A percentile compares a stretch with the other conserved stretches of the same genome.
These are phyloP conservation scores for Anguilla marmorata DNA, from an alignment of 2,797 vertebrate species.

Conservation along the genomic window DNA sequence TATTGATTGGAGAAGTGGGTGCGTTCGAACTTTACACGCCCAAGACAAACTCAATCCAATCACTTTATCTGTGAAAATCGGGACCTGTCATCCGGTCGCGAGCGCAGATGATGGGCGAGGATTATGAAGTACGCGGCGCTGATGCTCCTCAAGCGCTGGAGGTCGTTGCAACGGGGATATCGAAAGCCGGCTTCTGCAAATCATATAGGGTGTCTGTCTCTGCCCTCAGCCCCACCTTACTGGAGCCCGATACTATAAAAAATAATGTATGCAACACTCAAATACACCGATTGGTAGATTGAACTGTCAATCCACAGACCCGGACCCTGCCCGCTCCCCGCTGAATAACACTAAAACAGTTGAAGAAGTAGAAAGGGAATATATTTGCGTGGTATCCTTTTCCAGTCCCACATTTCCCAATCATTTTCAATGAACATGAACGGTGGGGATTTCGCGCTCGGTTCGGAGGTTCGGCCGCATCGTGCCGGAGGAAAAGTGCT, in stretches of 20 bases:
- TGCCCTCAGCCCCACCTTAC: not conserved
- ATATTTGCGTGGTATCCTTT: constrained; percentile 11
- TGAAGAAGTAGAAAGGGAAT: constrained; percentile 19
- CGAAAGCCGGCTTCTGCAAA: not conserved
- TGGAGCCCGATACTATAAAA: constrained; percentile 6
- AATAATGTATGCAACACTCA: constrained; percentile 29
- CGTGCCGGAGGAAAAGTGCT: not conserved
- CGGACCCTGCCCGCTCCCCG: constrained; percentile 16
- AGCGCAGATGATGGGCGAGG: not conserved
- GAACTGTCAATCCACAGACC: constrained; percentile 11
- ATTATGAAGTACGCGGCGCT: not conserved
- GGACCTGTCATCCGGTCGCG: not conserved
- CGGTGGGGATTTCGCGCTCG: constrained; percentile 24
- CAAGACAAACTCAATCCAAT: not conserved
- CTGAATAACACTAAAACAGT: constrained; percentile 33
- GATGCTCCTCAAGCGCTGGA: constrained; percentile 16
- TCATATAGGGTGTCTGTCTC: constrained; percentile 1
- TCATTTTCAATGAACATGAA: constrained; percentile 18
- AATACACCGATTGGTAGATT: constrained; percentile 30
- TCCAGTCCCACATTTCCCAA: constrained; percentile 10
- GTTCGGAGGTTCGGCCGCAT: constrained; percentile 17
- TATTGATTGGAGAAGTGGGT: not conserved
- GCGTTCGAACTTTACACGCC: not conserved
- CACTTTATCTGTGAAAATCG: not conserved
- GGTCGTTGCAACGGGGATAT: not conserved